Percentiles rank a stretch among this genome's conserved stretches.
These are phyloP conservation scores for Poliocrania exsul DNA, from an alignment of 2,797 vertebrate genomes.

Conservation along the genomic window DNA sequence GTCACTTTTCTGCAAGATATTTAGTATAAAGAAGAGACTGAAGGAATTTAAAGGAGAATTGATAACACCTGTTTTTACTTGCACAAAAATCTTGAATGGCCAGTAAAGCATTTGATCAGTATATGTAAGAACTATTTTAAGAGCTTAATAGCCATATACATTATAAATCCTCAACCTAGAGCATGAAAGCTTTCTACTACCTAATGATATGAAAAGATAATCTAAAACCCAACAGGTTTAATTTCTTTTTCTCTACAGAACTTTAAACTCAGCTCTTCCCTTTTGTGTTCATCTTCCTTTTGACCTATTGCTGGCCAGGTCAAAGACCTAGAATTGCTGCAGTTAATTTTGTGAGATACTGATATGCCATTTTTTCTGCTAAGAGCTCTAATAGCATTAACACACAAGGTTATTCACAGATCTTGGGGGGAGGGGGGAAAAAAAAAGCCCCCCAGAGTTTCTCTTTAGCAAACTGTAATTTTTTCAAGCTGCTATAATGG, in stretches of 20 bases:
- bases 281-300: neutral
- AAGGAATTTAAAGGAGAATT: neutral
- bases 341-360: neutral
- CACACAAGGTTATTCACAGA: neutral
- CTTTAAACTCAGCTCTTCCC: neutral
- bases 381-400: neutral
- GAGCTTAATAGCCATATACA: neutral
- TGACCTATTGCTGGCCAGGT: neutral
- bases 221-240: neutral
- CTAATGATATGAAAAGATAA: neutral
- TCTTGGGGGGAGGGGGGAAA: neutral
- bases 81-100: neutral
- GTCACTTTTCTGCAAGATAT: neutral
- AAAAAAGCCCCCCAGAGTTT: neutral
- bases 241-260: neutral
- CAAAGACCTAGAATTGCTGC: neutral
- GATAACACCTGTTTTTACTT: neutral
- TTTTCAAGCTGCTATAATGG: neutral
- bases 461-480: neutral
- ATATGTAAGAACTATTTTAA: neutral
- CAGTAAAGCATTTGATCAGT: neutral
- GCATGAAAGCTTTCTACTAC: neutral
- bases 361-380: neutral
- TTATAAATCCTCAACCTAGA: neutral
- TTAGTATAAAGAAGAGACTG: neutral